Evolutionary conservation across 2,113 vertebrate genomes (phyloP).

Genomic region (Petrocephalus zakoni): DNA sequence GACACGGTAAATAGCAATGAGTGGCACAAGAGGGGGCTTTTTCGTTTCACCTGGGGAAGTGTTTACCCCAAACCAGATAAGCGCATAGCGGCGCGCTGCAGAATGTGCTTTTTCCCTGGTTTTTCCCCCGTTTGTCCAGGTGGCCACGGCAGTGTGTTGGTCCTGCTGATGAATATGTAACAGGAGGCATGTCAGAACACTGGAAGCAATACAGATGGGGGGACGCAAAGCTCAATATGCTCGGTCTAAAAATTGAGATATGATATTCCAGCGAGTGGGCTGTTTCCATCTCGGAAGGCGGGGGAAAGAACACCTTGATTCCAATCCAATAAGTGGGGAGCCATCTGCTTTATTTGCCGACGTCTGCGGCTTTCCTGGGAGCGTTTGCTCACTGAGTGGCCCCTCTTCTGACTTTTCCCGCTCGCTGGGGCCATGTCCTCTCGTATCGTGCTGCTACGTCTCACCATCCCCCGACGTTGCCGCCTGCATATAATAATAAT

Average conservation of each 20-base stretch:
- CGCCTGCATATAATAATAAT: background rate
- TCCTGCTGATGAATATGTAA: background rate
- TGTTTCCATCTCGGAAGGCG: background rate
- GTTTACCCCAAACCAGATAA: background rate
- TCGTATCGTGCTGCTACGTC: background rate
- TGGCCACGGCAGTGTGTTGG: background rate
- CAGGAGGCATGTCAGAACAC: background rate
- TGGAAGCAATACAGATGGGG: background rate
- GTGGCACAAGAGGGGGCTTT: background rate
- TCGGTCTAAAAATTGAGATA: background rate
- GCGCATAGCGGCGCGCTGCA: background rate
- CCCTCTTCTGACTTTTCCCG: background rate
- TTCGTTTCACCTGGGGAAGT: background rate
- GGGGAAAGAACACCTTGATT: constrained; percentile 14
- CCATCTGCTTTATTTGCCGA: constrained; percentile 42
- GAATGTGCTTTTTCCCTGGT: background rate
- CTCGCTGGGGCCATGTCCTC: background rate
- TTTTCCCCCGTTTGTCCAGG: background rate
- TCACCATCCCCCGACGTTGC: background rate
- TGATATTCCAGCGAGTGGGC: background rate
- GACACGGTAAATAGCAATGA: background rate
- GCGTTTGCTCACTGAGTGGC: constrained; percentile 14
- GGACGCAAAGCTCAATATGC: background rate
- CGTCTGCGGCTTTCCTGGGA: constrained; percentile 1
- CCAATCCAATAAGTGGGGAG: constrained; percentile 33